Percentiles rank a stretch among this genome's conserved stretches.
phyloP scores from a whole-genome alignment of 1,140 invertebrate genomes.

The Cydia pomonella region DNA sequence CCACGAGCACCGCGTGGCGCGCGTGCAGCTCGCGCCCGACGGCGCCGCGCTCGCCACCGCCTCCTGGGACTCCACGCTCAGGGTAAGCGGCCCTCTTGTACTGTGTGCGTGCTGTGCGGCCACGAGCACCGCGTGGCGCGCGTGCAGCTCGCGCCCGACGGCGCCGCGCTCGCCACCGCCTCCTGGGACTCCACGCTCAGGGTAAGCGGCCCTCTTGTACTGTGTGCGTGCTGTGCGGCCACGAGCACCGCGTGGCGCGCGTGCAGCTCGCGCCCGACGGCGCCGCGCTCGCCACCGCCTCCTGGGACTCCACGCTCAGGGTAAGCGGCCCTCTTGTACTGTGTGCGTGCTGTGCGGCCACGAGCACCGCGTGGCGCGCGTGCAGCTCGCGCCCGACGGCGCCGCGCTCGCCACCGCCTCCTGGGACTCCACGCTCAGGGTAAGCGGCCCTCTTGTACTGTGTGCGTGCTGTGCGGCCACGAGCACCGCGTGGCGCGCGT shows the following conservation, averaged over 20 bases:
- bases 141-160: slow-evolving; percentile 97
- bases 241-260: slow-evolving; percentile 87
- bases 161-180: slow-evolving; percentile 97
- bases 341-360: no score
- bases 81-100: no score
- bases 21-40: slow-evolving; percentile 97
- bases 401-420: slow-evolving; percentile 98
- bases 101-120: no score
- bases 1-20: slow-evolving; percentile 92
- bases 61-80: slow-evolving; percentile 98
- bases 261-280: slow-evolving; percentile 98
- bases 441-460: no score
- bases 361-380: slow-evolving; percentile 86
- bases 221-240: slow-evolving; percentile 96
- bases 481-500: slow-evolving; percentile 91
- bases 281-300: slow-evolving; percentile 97
- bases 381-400: slow-evolving; percentile 96
- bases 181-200: slow-evolving; percentile 98
- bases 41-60: slow-evolving; percentile 98
- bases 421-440: slow-evolving; percentile 98
- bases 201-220: no score
- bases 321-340: no score
- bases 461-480: no score
- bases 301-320: slow-evolving; percentile 98
- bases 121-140: slow-evolving; percentile 88